phyloP scores from a whole-genome alignment of 1,140 invertebrate genomes.

The Heterodera schachtii region DNA sequence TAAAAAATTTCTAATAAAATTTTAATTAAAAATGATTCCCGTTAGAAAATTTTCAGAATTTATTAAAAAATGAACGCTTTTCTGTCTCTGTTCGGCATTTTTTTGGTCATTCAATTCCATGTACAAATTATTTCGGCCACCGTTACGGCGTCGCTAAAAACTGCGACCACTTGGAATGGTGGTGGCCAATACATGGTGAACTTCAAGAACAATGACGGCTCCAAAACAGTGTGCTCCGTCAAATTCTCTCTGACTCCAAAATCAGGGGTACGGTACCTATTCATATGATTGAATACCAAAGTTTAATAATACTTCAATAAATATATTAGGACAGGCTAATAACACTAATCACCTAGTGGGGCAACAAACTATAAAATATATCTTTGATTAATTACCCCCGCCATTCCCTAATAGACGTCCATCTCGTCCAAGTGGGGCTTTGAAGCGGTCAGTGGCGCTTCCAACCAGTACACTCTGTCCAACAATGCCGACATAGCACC shows the following conservation, averaged over 20 bases:
- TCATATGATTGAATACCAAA: too few relatives aligned
- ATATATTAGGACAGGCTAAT: too few relatives aligned
- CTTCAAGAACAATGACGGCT: not conserved
- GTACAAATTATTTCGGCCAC: not conserved
- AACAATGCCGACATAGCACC: not conserved
- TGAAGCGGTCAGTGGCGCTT: not conserved
- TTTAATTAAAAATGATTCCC: too few relatives aligned
- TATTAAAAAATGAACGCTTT: not conserved
- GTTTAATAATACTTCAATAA: too few relatives aligned
- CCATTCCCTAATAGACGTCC: not conserved
- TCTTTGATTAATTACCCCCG: too few relatives aligned
- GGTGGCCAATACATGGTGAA: not conserved
- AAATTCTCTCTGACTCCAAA: not conserved
- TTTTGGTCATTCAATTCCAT: not conserved
- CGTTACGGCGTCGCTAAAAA: not conserved
- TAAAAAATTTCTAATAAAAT: too few relatives aligned
- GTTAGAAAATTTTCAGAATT: not conserved
- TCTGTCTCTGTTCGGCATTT: not conserved
- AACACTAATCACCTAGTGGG: too few relatives aligned
- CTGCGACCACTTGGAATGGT: not conserved
- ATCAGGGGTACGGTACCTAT: not conserved
- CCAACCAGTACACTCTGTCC: not conserved
- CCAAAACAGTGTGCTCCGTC: not conserved
- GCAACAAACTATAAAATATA: too few relatives aligned
- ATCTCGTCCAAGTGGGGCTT: not conserved